A percentile compares a stretch with the other conserved stretches of the same genome.
Evolutionary conservation across 2,888 invertebrate genomes (phyloP).

Genomic region (Eupithecia subfuscata): DNA sequence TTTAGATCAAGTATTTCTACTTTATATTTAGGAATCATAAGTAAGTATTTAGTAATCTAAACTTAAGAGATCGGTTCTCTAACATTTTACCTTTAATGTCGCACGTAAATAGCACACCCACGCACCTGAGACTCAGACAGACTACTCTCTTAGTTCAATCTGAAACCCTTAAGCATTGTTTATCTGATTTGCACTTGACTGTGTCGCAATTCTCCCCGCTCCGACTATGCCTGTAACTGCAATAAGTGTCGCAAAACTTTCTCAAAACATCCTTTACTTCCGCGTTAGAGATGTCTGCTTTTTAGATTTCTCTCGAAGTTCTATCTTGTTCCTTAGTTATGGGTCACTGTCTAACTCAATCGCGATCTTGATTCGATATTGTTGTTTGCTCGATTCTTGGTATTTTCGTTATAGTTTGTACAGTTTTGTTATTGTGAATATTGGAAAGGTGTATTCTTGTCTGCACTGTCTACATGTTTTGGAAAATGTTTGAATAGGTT

Average conservation of each 20-base stretch:
- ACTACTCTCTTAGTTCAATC: not conserved
- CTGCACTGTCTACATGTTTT: slow-evolving; percentile 6
- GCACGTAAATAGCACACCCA: too few relatives aligned
- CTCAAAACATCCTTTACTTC: slow-evolving; percentile 68
- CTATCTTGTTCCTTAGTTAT: slow-evolving; percentile 59
- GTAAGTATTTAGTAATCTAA: not conserved
- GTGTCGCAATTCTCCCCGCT: slow-evolving; percentile 21
- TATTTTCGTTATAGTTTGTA: slow-evolving; percentile 32
- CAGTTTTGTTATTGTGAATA: slow-evolving; percentile 30
- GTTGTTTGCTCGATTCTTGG: slow-evolving; percentile 48
- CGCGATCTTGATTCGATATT: slow-evolving; percentile 60
- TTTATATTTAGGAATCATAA: not conserved
- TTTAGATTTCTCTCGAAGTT: slow-evolving; percentile 65
- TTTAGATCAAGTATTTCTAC: not conserved
- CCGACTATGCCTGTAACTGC: slow-evolving; percentile 57
- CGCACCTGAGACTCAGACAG: not conserved
- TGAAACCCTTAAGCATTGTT: not conserved
- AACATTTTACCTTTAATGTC: slow-evolving; percentile 10
- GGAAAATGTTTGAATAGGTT: slow-evolving; percentile 3
- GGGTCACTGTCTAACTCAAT: slow-evolving; percentile 59
- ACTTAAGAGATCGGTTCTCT: not conserved
- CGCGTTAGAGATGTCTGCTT: slow-evolving; percentile 71
- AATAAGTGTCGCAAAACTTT: slow-evolving; percentile 75
- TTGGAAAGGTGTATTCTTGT: slow-evolving; percentile 19
- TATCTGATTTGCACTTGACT: slow-evolving; percentile 19